Percentiles rank a stretch among this genome's conserved stretches.
phyloP scores from a whole-genome alignment of 2,888 invertebrate species.

The Ichneumon xanthorius region DNA sequence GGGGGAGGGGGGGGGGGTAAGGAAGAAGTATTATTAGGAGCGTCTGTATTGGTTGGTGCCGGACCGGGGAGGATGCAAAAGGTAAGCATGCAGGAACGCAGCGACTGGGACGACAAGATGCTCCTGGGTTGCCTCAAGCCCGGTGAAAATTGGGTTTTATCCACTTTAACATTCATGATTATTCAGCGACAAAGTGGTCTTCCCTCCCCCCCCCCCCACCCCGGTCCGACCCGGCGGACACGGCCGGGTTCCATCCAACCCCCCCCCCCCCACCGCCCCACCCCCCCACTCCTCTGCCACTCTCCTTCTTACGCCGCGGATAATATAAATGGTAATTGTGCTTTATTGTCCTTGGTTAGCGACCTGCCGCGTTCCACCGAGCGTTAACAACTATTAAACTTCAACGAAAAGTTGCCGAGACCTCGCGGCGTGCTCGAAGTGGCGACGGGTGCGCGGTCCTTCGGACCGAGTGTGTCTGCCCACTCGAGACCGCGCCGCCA shows the following conservation, averaged over 20 bases:
- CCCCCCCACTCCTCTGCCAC: too few species aligned
- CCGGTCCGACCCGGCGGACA: conserved; percentile 14
- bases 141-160: conserved; percentile 62
- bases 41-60: not conserved
- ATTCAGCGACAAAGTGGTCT: conserved; percentile 72
- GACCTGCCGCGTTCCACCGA: conserved; percentile 54
- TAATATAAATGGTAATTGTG: conserved; percentile 79
- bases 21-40: not conserved
- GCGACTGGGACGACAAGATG: conserved; percentile 3
- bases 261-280: not conserved
- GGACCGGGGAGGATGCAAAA: not conserved
- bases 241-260: not conserved
- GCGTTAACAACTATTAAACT: conserved; percentile 73
- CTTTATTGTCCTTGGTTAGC: conserved; percentile 73
- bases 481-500: conserved; percentile 1
- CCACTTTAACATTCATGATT: conserved; percentile 75
- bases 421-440: conserved; percentile 38
- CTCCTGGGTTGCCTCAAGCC: conserved; percentile 30
- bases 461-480: not conserved
- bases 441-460: not conserved
- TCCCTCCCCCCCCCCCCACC: conserved; percentile 67
- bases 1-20: not conserved
- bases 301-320: conserved; percentile 47
- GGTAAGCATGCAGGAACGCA: conserved; percentile 20
- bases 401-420: conserved; percentile 60